Percentiles rank a stretch among this genome's conserved stretches.
Evolutionary conservation across 2,797 vertebrate species (phyloP).

Genomic region (Cygnus olor): DNA sequence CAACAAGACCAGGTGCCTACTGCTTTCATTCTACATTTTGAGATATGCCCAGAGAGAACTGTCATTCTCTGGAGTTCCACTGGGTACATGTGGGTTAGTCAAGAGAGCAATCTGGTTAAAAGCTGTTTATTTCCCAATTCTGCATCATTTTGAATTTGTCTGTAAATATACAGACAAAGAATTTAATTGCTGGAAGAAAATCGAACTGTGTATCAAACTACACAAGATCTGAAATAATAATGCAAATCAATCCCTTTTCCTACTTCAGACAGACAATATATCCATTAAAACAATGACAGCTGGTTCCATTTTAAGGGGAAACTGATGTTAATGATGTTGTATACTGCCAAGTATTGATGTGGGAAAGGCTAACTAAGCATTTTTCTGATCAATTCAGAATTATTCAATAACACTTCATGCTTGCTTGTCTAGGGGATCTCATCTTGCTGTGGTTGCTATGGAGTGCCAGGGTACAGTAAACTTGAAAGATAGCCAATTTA

Average conservation of each 20-base stretch:
- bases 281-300: constrained; percentile 18
- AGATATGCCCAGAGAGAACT: neutral
- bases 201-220: neutral
- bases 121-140: neutral
- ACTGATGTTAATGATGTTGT: constrained; percentile 11
- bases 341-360: constrained; percentile 11
- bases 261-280: constrained; percentile 14
- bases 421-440: neutral
- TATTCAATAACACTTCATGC: neutral
- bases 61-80: neutral
- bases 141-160: neutral
- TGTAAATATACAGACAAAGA: neutral
- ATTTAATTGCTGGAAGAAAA: constrained; percentile 8
- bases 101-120: neutral
- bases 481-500: neutral
- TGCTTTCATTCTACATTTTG: neutral
- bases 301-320: neutral
- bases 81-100: neutral
- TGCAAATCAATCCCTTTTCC: neutral
- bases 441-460: neutral
- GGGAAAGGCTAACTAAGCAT: constrained; percentile 15
- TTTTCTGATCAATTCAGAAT: constrained; percentile 2
- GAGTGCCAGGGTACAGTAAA: neutral
- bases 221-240: constrained; percentile 15
- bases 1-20: neutral